phyloP scores from a whole-genome alignment of 2,113 vertebrate species.

The Bubo bubo region DNA sequence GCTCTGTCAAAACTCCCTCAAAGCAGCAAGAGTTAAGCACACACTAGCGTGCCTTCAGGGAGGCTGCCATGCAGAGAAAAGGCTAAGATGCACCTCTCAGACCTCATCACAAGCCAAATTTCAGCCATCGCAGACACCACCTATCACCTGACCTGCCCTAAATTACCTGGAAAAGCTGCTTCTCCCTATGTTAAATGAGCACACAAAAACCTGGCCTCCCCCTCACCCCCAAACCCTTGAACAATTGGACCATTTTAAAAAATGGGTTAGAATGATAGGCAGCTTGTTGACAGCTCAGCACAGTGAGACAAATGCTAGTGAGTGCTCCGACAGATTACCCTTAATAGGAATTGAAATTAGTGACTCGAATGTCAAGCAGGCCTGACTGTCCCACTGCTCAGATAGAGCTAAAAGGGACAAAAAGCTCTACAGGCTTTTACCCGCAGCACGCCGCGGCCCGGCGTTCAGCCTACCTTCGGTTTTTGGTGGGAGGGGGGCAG shows the following conservation, averaged over 20 bases:
- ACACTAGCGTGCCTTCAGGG: accelerated
- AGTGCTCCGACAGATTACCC: background rate
- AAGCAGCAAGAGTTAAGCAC: background rate
- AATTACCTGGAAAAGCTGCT: background rate
- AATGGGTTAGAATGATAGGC: background rate
- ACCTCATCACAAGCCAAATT: background rate
- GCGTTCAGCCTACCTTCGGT: background rate
- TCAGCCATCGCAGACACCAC: background rate
- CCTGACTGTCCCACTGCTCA: background rate
- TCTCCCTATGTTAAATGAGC: background rate
- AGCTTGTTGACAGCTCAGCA: background rate
- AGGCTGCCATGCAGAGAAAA: background rate
- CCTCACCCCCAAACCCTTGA: background rate
- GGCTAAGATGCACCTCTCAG: background rate
- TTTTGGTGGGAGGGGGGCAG: background rate
- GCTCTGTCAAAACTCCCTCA: background rate
- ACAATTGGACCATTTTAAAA: background rate
- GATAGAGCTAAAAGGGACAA: background rate
- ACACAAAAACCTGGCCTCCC: background rate
- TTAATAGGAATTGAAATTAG: background rate
- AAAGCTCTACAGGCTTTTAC: background rate
- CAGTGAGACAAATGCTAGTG: background rate
- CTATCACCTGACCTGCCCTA: no score
- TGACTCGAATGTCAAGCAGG: background rate
- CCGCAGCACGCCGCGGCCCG: accelerated